Percentiles rank a stretch among this genome's conserved stretches.
These are phyloP conservation scores for Streptopelia turtur DNA, from an alignment of 2,797 vertebrate genomes.

Conservation along the genomic window DNA sequence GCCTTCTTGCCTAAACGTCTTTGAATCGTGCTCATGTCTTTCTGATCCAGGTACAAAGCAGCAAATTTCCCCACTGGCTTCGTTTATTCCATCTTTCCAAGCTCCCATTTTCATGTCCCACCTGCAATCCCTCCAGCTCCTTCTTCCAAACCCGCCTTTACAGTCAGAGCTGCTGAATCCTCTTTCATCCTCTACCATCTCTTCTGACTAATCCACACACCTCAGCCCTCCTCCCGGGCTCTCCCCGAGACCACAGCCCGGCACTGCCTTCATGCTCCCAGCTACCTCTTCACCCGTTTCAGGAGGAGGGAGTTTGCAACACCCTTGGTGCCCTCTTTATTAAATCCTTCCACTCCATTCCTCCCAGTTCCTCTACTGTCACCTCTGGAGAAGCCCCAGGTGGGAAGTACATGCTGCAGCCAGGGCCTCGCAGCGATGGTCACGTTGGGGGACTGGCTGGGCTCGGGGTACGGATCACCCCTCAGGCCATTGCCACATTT, in stretches of 20 bases:
- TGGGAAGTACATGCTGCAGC: neutral
- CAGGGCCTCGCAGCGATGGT: no score
- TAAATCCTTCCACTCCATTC: neutral
- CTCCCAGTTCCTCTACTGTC: neutral
- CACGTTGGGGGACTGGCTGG: neutral
- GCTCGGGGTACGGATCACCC: neutral
- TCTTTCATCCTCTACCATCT: constrained; percentile 29
- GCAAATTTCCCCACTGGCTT: neutral
- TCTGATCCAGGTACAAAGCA: neutral
- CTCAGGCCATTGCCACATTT: neutral
- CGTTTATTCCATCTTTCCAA: neutral
- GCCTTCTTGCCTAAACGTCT: constrained; percentile 5
- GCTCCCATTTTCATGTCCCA: constrained; percentile 24
- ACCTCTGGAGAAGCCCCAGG: neutral
- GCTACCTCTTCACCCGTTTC: neutral
- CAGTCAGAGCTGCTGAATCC: neutral
- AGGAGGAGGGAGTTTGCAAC: neutral
- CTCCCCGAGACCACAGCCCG: neutral
- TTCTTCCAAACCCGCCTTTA: constrained; percentile 31
- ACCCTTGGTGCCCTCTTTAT: neutral
- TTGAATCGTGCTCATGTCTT: neutral
- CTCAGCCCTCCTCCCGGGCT: constrained; percentile 21
- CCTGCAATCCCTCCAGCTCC: constrained; percentile 41
- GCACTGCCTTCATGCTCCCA: neutral
- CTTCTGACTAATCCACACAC: constrained; percentile 9